Evolutionary conservation across 2,888 invertebrate species (phyloP), one percentile per base, ranked within the genome.

Genomic region (Anthophora plumipes): DNA sequence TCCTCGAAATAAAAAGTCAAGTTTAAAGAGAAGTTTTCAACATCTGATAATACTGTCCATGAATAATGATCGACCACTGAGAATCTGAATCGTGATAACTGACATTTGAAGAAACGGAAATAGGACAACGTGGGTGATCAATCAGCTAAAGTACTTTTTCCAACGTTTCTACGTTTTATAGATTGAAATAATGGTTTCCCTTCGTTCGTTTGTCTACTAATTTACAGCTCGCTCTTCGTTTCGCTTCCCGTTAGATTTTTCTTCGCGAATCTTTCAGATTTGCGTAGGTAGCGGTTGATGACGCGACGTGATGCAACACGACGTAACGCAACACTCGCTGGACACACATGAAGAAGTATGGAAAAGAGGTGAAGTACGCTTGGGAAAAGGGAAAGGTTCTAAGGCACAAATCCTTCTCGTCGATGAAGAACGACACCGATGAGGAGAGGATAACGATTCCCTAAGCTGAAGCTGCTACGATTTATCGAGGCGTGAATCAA

Each of bases 161-260:
- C 80, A 67, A 59, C 73, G 64, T 41, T 78, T n/a, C n/a, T n/a
- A n/a, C 67, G 60, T 82, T 82, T 85, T 31, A 73, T 76, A 70
- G 85, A 83, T 84, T 79, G 83, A 60, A 70, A 61, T 60, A 17
- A 39, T 11, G n/a, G 50, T 68, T 83, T 71, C 60, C 70, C 48
- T 48, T 48, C 73, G 20, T 61, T n/a, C 72, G 31, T 55, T 59
- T 67, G 59, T 61, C 55, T 61, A 63, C 55, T 6, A 12, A 48
- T n/a, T 5, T n/a, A 12, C 6, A 11, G 12, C 11, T 57, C 20
- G 12, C 25, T 20, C 17, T 9, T 54, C 37, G 7, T 31, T 31
- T 59, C 22, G 48, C 8, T 59, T 8, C n/a, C 52, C 12, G 52
- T 37, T 61, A 50, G 64, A 64, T 75, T 69, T 60, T 69, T 64